Base-by-base conservation (phyloP, 2,888 invertebrate species). In the Cephus pygmeus region DNA sequence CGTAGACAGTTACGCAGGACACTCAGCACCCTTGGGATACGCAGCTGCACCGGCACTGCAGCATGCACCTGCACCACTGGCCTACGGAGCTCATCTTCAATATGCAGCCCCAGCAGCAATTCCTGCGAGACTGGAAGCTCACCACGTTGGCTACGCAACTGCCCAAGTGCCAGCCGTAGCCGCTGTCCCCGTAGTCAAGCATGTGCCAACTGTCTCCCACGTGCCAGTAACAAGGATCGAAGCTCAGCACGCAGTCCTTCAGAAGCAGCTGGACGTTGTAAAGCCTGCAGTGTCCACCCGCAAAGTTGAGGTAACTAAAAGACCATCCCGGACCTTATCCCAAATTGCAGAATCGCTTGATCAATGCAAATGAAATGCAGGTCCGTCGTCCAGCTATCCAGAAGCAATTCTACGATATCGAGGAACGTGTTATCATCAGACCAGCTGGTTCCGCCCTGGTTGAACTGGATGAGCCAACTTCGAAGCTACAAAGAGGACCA, bases 341-440 rank as follows among this genome's bases (percentile, higher is more conserved):
- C 6, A 0, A 56, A 15, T 15, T 4, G 1, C 40, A 23, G 23
- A 40, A 0, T 4, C 15, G 15, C 6, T 15, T 23, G 9, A 56
- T 56, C 9, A 1, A 56, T 9, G 1, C 23, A 23, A 23, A 1
- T 9, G 15, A 23, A 56, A 56, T 74, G 69, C 79, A 92, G 91
- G 92, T 94, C 12, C 93, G 94, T 79, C 92, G 94, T 80, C 94
- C 94, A 71, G 94, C 94, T 68, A 93, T 94, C 80, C 93, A 94
- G 83, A 94, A 94, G 88, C 93, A 94, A 86, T 94, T 94, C 88
- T 94, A 94, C 88, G 94, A 94, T 84, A 93, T 94, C 82, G 94
- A 94, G 85, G 94, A 94, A 84, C 92, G 93, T 74, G 93, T 94
- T 34, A 91, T 94, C 31, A 92, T 94, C 73, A 93, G 94, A 35